phyloP scores from a whole-genome alignment of 2,888 invertebrate species.

The Thymelicus acteon region DNA sequence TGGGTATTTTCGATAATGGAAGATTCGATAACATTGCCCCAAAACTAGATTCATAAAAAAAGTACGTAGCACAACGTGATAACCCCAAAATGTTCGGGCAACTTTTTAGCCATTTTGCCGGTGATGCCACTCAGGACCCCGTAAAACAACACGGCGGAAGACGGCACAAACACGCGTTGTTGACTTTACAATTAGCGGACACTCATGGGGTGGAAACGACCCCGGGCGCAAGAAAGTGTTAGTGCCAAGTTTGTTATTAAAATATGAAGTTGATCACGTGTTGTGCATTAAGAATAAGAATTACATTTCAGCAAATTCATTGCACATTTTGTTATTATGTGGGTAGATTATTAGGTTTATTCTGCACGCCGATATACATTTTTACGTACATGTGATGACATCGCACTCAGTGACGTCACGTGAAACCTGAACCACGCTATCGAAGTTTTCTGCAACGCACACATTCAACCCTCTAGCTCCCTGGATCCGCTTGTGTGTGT shows the following conservation, averaged over 20 bases:
- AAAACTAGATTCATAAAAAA: too few species aligned
- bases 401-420: too few species aligned
- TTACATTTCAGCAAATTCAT: neutral
- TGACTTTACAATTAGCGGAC: constrained; percentile 65
- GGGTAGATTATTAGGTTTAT: too few species aligned
- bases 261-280: constrained; percentile 16
- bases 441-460: too few species aligned
- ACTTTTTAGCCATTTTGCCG: constrained; percentile 23
- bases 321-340: too few species aligned
- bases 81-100: constrained; percentile 17
- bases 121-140: constrained; percentile 19
- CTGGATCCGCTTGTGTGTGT: too few species aligned
- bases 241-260: constrained; percentile 17
- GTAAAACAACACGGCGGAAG: constrained; percentile 34
- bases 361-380: too few species aligned
- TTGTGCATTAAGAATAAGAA: neutral
- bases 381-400: too few species aligned
- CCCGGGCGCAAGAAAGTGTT: constrained; percentile 36
- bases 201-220: constrained; percentile 41
- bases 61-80: neutral
- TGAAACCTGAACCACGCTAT: too few species aligned
- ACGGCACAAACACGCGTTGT: constrained; percentile 60
- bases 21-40: too few species aligned
- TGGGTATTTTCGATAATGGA: too few species aligned
- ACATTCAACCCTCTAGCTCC: too few species aligned